Percentiles rank a stretch among this genome's conserved stretches.
These are phyloP conservation scores for Microchirus variegatus DNA, from an alignment of 2,797 vertebrate genomes.

Conservation along the genomic window DNA sequence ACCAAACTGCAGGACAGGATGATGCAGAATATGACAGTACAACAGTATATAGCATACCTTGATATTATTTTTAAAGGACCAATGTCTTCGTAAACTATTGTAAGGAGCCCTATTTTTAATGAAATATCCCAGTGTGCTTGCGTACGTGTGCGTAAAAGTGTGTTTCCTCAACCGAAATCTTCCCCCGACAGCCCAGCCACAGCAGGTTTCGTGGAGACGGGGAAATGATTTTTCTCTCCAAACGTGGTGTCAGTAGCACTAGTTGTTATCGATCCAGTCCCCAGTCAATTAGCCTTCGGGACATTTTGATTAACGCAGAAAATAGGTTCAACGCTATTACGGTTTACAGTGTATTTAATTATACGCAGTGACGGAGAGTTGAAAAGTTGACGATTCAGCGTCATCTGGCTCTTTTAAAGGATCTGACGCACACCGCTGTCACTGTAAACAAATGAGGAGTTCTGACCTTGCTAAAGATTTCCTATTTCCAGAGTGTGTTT, in stretches of 20 bases:
- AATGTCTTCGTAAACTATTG: constrained; percentile 2
- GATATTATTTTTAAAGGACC: neutral
- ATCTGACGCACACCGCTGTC: constrained; percentile 1
- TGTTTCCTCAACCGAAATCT: constrained; percentile 49
- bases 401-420: constrained; percentile 14
- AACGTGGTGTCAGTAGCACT: constrained; percentile 50
- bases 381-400: constrained; percentile 6
- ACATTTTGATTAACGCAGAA: constrained; percentile 68
- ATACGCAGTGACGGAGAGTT: constrained; percentile 10
- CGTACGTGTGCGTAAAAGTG: constrained; percentile 29
- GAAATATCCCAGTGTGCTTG: neutral
- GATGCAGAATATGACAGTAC: neutral
- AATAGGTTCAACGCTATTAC: constrained; percentile 23
- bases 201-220: constrained; percentile 64
- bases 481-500: constrained; percentile 39
- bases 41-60: neutral
- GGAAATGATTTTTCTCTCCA: constrained; percentile 63
- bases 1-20: constrained; percentile 3
- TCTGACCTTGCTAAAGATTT: constrained; percentile 37
- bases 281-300: constrained; percentile 50
- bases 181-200: constrained; percentile 60
- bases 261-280: constrained; percentile 58
- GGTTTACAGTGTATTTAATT: constrained; percentile 26
- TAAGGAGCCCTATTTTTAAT: constrained; percentile 18
- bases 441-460: constrained; percentile 2